Percentiles rank a stretch among this genome's conserved stretches.
Conservation (phyloP, 1,140 invertebrate genomes). For the Phthorimaea operculella region DNA sequence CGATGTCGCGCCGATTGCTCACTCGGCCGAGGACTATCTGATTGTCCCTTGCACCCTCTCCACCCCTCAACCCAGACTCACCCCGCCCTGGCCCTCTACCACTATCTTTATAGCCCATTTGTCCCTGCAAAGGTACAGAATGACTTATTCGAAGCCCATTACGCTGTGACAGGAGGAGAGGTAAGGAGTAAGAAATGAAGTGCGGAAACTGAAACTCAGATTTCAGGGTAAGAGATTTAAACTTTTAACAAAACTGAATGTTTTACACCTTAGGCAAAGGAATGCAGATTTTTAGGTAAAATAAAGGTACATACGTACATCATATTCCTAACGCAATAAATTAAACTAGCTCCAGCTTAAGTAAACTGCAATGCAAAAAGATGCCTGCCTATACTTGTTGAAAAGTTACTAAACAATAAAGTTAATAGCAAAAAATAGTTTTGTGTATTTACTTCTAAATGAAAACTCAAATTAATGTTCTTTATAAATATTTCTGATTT, state of each 20-base stretch:
- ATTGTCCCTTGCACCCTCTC: neutral
- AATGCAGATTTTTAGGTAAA: too few species aligned
- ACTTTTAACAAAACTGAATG: too few species aligned
- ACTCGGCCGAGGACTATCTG: neutral
- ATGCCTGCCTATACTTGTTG: too few species aligned
- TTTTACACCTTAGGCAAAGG: too few species aligned
- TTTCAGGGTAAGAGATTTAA: neutral
- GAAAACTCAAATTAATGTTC: neutral
- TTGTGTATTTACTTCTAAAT: neutral
- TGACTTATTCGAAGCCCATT: slow-evolving; percentile 1
- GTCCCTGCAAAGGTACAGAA: neutral
- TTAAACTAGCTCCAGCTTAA: too few species aligned
- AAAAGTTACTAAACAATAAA: too few species aligned
- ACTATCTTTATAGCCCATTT: slow-evolving; percentile 1
- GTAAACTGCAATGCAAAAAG: too few species aligned
- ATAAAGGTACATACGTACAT: too few species aligned
- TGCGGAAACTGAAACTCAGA: neutral
- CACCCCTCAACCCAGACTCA: neutral
- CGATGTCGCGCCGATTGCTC: slow-evolving; percentile 1
- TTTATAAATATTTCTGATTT: neutral
- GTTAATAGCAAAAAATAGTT: too few species aligned
- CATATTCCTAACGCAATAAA: too few species aligned
- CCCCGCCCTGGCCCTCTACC: neutral
- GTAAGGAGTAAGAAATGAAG: neutral
- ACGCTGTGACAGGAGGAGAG: neutral